Percentiles rank a stretch among this genome's conserved stretches.
Evolutionary conservation across 2,888 invertebrate genomes (phyloP).

Genomic region (Amphimallon solstitiale): DNA sequence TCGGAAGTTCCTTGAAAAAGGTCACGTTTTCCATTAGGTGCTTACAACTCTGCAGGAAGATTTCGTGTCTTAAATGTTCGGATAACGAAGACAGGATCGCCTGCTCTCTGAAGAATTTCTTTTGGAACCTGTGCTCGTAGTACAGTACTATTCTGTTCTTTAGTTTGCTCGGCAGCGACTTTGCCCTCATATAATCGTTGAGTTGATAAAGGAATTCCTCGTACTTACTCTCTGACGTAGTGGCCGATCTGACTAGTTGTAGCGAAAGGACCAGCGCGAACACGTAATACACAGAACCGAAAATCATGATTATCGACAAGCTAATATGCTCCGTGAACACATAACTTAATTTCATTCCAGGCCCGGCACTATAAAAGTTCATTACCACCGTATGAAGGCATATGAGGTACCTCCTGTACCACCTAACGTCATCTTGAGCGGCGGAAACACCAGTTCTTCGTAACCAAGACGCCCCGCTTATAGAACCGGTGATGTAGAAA

Average conservation of each 20-base stretch:
- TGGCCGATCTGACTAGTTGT: slow-evolving; percentile 27
- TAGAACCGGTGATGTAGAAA: slow-evolving; percentile 20
- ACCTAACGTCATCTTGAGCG: slow-evolving; percentile 6
- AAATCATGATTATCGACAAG: slow-evolving; percentile 30
- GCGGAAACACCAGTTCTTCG: slow-evolving; percentile 21
- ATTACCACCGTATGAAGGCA: slow-evolving; percentile 29
- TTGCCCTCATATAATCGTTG: slow-evolving; percentile 32
- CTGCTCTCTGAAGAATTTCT: slow-evolving; percentile 34
- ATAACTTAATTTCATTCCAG: slow-evolving; percentile 17
- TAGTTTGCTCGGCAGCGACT: slow-evolving; percentile 28
- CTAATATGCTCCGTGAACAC: slow-evolving; percentile 23
- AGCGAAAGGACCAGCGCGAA: slow-evolving; percentile 22
- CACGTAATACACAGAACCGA: slow-evolving; percentile 31
- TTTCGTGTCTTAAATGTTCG: slow-evolving; percentile 40
- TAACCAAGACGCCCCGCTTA: slow-evolving; percentile 29
- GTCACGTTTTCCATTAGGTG: slow-evolving; percentile 37
- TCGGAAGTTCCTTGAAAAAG: slow-evolving; percentile 35
- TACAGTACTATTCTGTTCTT: slow-evolving; percentile 34
- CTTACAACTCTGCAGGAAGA: slow-evolving; percentile 38
- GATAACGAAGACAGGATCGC: slow-evolving; percentile 35
- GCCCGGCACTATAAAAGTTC: slow-evolving; percentile 32
- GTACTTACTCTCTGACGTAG: slow-evolving; percentile 36
- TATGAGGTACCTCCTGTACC: slow-evolving; percentile 23
- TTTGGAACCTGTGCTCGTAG: slow-evolving; percentile 39
- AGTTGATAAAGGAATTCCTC: slow-evolving; percentile 36